Evolutionary conservation across 2,113 vertebrate genomes (phyloP), one percentile per base, ranked within the genome.

Genomic region (Henicopernis longicauda): DNA sequence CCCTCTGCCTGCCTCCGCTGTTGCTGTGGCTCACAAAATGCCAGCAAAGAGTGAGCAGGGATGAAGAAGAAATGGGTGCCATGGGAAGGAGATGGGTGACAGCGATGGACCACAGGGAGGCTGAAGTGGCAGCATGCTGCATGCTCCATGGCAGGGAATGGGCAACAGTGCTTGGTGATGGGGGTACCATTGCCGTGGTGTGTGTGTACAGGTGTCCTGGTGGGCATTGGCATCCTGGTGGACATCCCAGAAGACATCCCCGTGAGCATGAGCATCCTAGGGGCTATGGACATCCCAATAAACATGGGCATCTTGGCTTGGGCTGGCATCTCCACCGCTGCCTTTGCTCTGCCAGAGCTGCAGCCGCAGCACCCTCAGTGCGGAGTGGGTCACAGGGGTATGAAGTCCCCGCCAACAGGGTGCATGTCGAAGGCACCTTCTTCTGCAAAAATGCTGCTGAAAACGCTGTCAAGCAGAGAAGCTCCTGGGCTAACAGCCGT

Each of bases 401-500:
- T 8, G 32, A 71, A 49, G 50, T 5, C 45, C 44, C 55, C 0
- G 0, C 29, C 74, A 82, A 40, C 6, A 34, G 32, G 22, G 55
- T 71, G 32, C 29, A 50, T 7, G 10, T 81, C 2, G 34, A 90
- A 90, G 94, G 82, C 80, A 87, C 55, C 44, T 92, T 92, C 80
- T 86, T 47, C 73, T 86, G 59, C 36, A 81, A 58, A 94, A 92
- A 55, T 14, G 32, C 69, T 69, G 50, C 55, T 5, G 49, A 84
- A 95, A 79, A 67, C 2, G 12, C 61, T 78, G 80, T 58, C 42
- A 47, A 81, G 72, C 55, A 91, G 73, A 1, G 36, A 95, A 40
- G 90, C 69, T 86, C 86, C 88, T 31, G 69, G 84, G 44, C 82
- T 96, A 93, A 93, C 82, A 91, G 82, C 93, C 89, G n/a, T 95